These are phyloP conservation scores for Amphipoea lucens DNA, from an alignment of 2,888 invertebrate species.

Conservation along the genomic window DNA sequence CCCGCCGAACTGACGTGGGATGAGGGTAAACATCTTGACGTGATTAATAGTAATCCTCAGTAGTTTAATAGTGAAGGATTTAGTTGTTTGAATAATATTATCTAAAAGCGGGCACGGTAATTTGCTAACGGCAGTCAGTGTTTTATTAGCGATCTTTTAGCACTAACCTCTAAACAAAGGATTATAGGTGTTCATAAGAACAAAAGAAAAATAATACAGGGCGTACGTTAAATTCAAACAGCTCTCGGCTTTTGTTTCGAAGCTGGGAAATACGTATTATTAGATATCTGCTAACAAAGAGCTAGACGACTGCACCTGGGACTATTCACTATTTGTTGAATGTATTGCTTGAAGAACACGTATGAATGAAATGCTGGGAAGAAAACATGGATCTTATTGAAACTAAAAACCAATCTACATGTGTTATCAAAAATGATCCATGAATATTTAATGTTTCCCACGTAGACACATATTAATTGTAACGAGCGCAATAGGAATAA, in stretches of 20 bases:
- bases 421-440: not conserved
- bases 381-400: not conserved
- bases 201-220: conserved; percentile 53
- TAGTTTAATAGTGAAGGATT: conserved; percentile 87
- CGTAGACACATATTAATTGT: not conserved
- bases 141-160: conserved; percentile 47
- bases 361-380: conserved; percentile 4
- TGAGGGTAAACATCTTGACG: conserved; percentile 89
- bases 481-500: not conserved
- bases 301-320: conserved; percentile 68
- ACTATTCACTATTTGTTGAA: conserved; percentile 59
- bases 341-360: conserved; percentile 26
- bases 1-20: conserved; percentile 84
- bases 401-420: not conserved
- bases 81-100: conserved; percentile 85
- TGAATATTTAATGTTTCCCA: not conserved
- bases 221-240: conserved; percentile 51
- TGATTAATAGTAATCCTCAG: conserved; percentile 88
- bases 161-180: conserved; percentile 49
- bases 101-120: conserved; percentile 74
- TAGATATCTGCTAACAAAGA: conserved; percentile 73
- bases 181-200: conserved; percentile 37
- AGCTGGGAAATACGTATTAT: conserved; percentile 69
- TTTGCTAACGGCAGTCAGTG: conserved; percentile 69
- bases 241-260: conserved; percentile 58